Evolutionary conservation across 1,140 invertebrate genomes (phyloP).

Genomic region (Drosophila neocordata): DNA sequence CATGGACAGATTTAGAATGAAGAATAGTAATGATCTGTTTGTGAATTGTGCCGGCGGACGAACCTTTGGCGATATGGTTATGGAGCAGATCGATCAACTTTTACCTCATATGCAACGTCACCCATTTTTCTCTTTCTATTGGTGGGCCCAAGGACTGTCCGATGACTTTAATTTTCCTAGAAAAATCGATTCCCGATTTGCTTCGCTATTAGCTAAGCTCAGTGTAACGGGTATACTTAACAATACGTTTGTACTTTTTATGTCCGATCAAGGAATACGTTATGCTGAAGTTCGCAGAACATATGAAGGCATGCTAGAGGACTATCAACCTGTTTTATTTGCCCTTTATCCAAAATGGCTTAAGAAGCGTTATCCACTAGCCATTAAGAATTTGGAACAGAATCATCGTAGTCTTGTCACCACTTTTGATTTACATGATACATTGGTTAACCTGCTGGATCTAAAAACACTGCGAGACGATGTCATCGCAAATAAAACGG

Average conservation of each 20-base stretch:
- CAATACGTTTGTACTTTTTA: conserved; percentile 89
- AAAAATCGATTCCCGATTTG: not conserved
- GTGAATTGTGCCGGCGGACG: conserved; percentile 10
- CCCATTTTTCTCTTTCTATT: conserved; percentile 15
- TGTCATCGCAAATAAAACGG: conserved; percentile 19
- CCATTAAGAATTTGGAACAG: conserved; percentile 86
- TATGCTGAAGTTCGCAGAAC: conserved; percentile 90
- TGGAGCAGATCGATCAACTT: conserved; percentile 11
- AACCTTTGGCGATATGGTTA: not conserved
- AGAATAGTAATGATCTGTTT: conserved; percentile 44
- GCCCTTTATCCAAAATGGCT: conserved; percentile 90
- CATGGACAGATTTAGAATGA: conserved; percentile 82
- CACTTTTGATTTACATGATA: conserved; percentile 91
- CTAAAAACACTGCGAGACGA: conserved; percentile 63
- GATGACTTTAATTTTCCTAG: conserved; percentile 14
- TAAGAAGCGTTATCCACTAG: conserved; percentile 85
- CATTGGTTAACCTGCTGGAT: conserved; percentile 85
- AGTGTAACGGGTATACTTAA: conserved; percentile 70
- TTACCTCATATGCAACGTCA: conserved; percentile 22
- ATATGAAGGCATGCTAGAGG: conserved; percentile 91
- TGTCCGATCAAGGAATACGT: conserved; percentile 96
- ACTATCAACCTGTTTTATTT: conserved; percentile 92
- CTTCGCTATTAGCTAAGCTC: not conserved
- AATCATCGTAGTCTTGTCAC: conserved; percentile 90
- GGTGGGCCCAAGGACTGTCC: conserved; percentile 23